Conservation (phyloP, 2,797 vertebrate genomes). For the Synanceia verrucosa region DNA sequence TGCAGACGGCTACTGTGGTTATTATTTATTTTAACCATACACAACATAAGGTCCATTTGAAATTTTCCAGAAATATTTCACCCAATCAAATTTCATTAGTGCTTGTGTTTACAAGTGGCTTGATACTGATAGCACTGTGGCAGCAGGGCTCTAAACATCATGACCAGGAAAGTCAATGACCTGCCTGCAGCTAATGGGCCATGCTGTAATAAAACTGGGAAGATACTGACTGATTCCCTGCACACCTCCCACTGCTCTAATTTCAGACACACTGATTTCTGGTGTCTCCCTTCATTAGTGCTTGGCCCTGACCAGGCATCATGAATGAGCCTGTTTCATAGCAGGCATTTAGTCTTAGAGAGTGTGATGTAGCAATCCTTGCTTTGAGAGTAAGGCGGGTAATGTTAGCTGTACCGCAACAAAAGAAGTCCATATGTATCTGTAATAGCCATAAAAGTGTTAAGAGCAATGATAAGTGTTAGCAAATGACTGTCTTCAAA, state of each 20-base stretch:
- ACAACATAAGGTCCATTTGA: constrained; percentile 5
- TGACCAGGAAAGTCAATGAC: constrained; percentile 46
- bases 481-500: constrained; percentile 4
- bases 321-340: constrained; percentile 17
- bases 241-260: constrained; percentile 48
- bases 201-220: constrained; percentile 59
- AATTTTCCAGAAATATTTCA: constrained; percentile 20
- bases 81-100: constrained; percentile 30
- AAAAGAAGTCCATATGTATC: neutral
- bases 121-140: constrained; percentile 13
- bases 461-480: neutral
- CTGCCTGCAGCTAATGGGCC: constrained; percentile 55
- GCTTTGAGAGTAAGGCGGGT: neutral
- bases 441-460: neutral
- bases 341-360: constrained; percentile 5
- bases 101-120: constrained; percentile 47
- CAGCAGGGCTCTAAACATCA: constrained; percentile 33
- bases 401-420: neutral
- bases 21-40: neutral
- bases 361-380: constrained; percentile 5
- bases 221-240: constrained; percentile 49
- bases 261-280: constrained; percentile 44
- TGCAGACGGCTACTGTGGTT: neutral
- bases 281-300: constrained; percentile 61
- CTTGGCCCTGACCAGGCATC: constrained; percentile 18